Conservation (phyloP, 2,888 invertebrate species). For the Microctonus brassicae region DNA sequence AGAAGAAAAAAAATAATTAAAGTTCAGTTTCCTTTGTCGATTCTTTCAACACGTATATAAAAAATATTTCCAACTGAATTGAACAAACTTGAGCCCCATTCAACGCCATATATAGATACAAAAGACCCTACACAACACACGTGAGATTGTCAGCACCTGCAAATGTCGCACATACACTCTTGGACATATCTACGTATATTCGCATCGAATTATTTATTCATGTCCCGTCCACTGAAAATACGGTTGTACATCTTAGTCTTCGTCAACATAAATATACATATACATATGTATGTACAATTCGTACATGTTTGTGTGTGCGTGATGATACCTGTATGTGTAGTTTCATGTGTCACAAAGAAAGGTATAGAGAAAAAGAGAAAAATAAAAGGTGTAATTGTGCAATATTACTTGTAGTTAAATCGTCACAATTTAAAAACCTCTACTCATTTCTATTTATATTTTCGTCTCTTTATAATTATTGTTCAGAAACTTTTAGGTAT, state of each 20-base stretch:
- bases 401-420: neutral
- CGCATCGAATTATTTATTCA: constrained; percentile 46
- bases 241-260: constrained; percentile 19
- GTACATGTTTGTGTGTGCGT: neutral
- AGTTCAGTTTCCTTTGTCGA: too few relatives aligned
- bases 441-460: neutral
- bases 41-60: too few relatives aligned
- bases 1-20: too few relatives aligned
- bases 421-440: neutral
- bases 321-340: neutral
- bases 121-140: constrained; percentile 29
- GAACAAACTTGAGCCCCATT: constrained; percentile 13
- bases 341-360: neutral
- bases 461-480: neutral
- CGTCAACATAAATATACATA: neutral
- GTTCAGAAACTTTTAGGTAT: neutral
- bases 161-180: constrained; percentile 26
- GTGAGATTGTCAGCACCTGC: constrained; percentile 49
- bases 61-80: neutral
- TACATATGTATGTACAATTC: neutral
- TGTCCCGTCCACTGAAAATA: constrained; percentile 25
- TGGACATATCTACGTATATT: constrained; percentile 36
- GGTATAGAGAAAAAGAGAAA: neutral
- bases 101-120: constrained; percentile 8
- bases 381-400: neutral